Conservation (phyloP, 2,888 invertebrate genomes). For the Agonopterix alstromeriana region DNA sequence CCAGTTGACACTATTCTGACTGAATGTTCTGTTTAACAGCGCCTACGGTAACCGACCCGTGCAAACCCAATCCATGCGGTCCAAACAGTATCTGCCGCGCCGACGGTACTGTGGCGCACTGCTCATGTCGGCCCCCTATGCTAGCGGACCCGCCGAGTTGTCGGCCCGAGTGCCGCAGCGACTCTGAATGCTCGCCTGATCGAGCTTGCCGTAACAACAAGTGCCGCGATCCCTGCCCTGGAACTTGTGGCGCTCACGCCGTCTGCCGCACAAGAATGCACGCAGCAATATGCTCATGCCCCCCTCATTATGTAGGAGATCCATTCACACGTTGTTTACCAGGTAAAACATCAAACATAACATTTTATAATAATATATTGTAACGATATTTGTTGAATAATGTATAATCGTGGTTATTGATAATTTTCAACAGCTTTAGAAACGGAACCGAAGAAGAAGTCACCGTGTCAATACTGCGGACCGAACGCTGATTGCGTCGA, state of each 20-base stretch:
- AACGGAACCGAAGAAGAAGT: conserved; percentile 57
- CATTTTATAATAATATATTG: neutral
- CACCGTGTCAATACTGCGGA: conserved; percentile 84
- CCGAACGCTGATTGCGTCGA: conserved; percentile 83
- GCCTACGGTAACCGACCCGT: conserved; percentile 66
- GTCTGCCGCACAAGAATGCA: conserved; percentile 84
- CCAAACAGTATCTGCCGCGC: conserved; percentile 82
- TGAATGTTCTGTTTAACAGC: conserved; percentile 2
- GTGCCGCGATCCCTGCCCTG: conserved; percentile 84
- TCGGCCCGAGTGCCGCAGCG: conserved; percentile 84
- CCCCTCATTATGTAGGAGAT: conserved; percentile 81
- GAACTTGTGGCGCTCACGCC: conserved; percentile 85
- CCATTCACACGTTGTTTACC: conserved; percentile 81
- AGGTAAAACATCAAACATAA: conserved; percentile 48
- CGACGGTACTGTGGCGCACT: conserved; percentile 80
- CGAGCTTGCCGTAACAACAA: conserved; percentile 80
- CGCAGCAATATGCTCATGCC: conserved; percentile 86
- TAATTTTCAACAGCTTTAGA: conserved; percentile 33
- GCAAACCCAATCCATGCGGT: conserved; percentile 83
- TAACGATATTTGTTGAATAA: neutral
- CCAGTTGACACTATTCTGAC: no score
- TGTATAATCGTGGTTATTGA: neutral
- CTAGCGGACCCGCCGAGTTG: conserved; percentile 85
- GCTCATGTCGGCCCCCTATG: conserved; percentile 82
- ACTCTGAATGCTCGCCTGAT: conserved; percentile 80